These are phyloP conservation scores for Leptodactylus fuscus DNA, from an alignment of 2,113 vertebrate species.

Conservation along the genomic window DNA sequence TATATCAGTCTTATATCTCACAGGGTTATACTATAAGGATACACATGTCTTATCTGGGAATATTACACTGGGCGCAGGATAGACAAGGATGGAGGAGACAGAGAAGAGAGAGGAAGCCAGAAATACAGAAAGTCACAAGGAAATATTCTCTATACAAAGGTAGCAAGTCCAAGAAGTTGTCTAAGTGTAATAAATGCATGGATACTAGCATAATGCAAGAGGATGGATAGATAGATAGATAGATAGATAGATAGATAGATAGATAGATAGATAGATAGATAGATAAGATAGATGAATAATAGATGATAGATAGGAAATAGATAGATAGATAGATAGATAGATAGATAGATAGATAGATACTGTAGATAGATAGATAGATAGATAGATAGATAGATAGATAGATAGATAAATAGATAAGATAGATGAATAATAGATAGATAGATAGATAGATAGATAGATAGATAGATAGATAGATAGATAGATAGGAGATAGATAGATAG, in stretches of 20 bases:
- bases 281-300: not conserved
- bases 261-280: not conserved
- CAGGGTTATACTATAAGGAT: not conserved
- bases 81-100: not conserved
- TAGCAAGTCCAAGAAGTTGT: not conserved
- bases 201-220: not conserved
- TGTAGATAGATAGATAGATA: too few species aligned
- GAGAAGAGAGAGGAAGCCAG: not conserved
- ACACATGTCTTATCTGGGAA: not conserved
- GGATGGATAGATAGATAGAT: not conserved
- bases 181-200: too few species aligned
- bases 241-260: not conserved
- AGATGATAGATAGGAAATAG: conserved; percentile 15
- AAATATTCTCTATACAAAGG: not conserved
- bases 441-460: not conserved
- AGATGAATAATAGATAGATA: too few species aligned
- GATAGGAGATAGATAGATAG: too few species aligned
- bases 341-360: too few species aligned
- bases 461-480: too few species aligned
- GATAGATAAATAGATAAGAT: too few species aligned
- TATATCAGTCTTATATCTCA: not conserved
- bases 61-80: not conserved
- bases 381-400: too few species aligned
- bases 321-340: conserved; percentile 7
- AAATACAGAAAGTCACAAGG: not conserved